Evolutionary conservation across 2,888 invertebrate genomes (phyloP), one percentile per base, ranked within the genome.

Genomic region (Fragum fragum): DNA sequence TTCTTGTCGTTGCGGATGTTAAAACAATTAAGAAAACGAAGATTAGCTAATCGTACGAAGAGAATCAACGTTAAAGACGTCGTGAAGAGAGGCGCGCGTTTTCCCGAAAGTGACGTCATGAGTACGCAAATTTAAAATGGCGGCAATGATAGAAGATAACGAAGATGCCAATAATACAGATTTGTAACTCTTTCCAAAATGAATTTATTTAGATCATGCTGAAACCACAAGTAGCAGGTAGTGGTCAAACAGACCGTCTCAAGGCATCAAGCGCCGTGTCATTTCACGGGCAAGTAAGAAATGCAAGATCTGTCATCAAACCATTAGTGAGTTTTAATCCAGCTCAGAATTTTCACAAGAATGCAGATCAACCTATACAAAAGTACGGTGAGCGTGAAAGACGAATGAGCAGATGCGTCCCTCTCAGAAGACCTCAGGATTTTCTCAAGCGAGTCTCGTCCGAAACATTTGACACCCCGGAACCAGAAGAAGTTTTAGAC

Each of bases 401-500:
- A 14, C 66, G 73, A 1, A 68, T 68, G 66, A 78, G 78, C 36
- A 18, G 78, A 26, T 66, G 66, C 29, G 66, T 66, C 18, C 63
- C 68, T 28, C 23, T 52, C 26, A 23, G 55, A 29, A 72, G 72
- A 57, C 72, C 39, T 14, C 52, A 47, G 9, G 42, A 63, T 32
- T n/a, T n/a, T 28, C 6, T 52, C n/a, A 73, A 63, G 53, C 42
- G 53, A 1, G 26, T 18, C 7, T 7, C 28, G 0, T 61, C 55
- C 26, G 68, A 57, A 18, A 55, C 47, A 21, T 32, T 75, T 9
- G 63, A 76, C 5, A 84, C 77, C 1, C 79, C 73, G 14, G 81
- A 81, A 18, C 71, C 74, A 21, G 80, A 81, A 52, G 79, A 76
- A 76, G 42, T 75, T 21, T 21, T 81, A 16, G 84, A 81, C n/a